Evolutionary conservation across 1,140 invertebrate species (phyloP).

Genomic region (Ostrea edulis): DNA sequence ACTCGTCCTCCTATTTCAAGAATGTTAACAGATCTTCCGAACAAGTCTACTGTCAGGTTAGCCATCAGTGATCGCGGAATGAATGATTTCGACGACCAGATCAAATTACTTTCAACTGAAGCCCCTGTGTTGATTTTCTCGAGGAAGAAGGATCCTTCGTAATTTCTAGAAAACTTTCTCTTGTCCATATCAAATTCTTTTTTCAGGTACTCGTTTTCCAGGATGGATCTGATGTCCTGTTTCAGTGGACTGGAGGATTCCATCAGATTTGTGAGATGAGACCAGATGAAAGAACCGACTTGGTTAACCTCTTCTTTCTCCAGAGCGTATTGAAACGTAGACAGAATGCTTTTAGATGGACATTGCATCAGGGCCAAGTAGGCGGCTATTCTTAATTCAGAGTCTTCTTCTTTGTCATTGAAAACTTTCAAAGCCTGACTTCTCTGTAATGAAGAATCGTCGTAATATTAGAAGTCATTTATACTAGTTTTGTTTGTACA

Average conservation of each 20-base stretch:
- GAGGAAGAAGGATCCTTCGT: constrained; percentile 82
- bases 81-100: constrained; percentile 94
- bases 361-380: constrained; percentile 94
- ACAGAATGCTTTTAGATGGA: constrained; percentile 88
- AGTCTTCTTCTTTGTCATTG: constrained; percentile 86
- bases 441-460: constrained; percentile 63
- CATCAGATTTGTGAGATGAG: constrained; percentile 92
- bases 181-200: constrained; percentile 89
- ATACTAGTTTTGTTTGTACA: neutral
- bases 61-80: constrained; percentile 88
- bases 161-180: constrained; percentile 92
- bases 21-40: constrained; percentile 91
- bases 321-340: constrained; percentile 85
- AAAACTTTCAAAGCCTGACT: constrained; percentile 82
- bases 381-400: constrained; percentile 91
- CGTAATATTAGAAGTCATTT: neutral
- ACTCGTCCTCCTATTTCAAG: constrained; percentile 90
- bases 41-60: constrained; percentile 92
- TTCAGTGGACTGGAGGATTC: constrained; percentile 91
- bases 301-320: constrained; percentile 91
- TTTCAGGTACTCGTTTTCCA: constrained; percentile 87
- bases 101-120: constrained; percentile 81
- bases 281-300: constrained; percentile 97
- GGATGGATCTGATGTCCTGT: constrained; percentile 90
- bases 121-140: constrained; percentile 73